Percentiles rank a stretch among this genome's conserved stretches.
These are phyloP conservation scores for Chrosomus eos DNA, from an alignment of 2,797 vertebrate genomes.

Conservation along the genomic window DNA sequence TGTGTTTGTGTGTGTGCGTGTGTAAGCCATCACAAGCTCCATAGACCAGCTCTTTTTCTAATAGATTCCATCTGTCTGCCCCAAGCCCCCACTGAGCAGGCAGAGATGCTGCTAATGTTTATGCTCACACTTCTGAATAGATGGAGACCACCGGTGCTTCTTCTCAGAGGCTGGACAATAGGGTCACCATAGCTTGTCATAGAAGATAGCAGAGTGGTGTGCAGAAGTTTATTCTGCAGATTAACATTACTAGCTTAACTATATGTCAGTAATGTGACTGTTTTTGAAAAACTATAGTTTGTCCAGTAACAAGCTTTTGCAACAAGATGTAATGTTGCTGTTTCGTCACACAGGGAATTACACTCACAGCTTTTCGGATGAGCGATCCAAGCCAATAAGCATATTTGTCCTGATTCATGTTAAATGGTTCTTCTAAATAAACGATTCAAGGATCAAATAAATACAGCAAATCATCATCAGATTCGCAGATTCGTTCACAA, in stretches of 20 bases:
- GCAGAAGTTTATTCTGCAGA: neutral
- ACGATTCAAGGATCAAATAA: neutral
- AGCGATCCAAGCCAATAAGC: neutral
- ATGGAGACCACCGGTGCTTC: conserved; percentile 47
- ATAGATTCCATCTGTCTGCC: conserved; percentile 61
- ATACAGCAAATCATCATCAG: neutral
- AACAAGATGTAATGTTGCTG: neutral
- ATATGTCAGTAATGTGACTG: neutral
- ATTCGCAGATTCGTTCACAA: no score
- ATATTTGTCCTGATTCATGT: neutral
- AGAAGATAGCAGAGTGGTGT: neutral
- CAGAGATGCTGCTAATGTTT: conserved; percentile 60
- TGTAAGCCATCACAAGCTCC: conserved; percentile 51
- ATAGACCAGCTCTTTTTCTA: conserved; percentile 53
- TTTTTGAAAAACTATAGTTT: neutral
- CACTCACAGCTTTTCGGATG: neutral
- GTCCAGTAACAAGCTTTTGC: neutral
- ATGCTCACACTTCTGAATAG: conserved; percentile 55
- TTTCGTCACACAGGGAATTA: neutral
- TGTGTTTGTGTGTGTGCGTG: conserved; percentile 8
- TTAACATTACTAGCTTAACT: neutral
- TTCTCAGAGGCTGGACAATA: conserved; percentile 45
- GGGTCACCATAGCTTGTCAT: conserved; percentile 46
- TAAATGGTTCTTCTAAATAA: neutral
- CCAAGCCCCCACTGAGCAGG: conserved; percentile 57